These are phyloP conservation scores for Volucella inanis DNA, from an alignment of 2,888 invertebrate genomes.

Conservation along the genomic window DNA sequence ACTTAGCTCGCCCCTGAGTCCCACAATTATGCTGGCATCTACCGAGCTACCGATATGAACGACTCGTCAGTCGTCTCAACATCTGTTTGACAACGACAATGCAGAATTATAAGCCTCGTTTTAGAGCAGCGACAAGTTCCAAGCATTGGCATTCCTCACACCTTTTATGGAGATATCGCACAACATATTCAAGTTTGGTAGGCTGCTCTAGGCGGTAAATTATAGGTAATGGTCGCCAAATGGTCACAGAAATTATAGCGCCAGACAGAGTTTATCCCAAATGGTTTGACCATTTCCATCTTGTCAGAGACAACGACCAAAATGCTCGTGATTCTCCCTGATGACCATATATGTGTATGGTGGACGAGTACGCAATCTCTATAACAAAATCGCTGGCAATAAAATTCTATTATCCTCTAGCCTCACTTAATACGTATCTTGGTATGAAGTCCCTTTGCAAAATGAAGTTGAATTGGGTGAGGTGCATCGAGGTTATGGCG, in stretches of 20 bases:
- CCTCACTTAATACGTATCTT: not conserved
- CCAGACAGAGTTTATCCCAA: constrained; percentile 15
- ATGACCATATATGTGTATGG: constrained; percentile 41
- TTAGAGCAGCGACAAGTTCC: constrained; percentile 34
- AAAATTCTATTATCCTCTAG: constrained; percentile 50
- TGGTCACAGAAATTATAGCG: constrained; percentile 28
- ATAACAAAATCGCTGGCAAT: constrained; percentile 43
- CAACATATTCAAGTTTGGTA: constrained; percentile 28
- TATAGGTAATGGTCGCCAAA: constrained; percentile 28
- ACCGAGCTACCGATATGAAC: not conserved
- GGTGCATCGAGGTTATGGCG: constrained; percentile 43
- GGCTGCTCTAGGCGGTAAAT: constrained; percentile 29
- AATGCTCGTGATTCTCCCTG: constrained; percentile 14
- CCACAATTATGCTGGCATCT: constrained; percentile 18
- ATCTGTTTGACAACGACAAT: constrained; percentile 40
- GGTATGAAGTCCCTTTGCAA: not conserved
- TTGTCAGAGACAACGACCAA: constrained; percentile 10
- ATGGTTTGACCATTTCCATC: constrained; percentile 10
- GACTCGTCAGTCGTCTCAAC: constrained; percentile 23
- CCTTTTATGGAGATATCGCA: constrained; percentile 51
- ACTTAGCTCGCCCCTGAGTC: constrained; percentile 54
- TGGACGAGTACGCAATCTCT: constrained; percentile 19
- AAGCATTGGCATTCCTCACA: constrained; percentile 21
- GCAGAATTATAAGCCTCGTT: constrained; percentile 21
- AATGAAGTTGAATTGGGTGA: constrained; percentile 16